Evolutionary conservation across 2,113 vertebrate species (phyloP).

Genomic region (Eudorcas thomsonii): DNA sequence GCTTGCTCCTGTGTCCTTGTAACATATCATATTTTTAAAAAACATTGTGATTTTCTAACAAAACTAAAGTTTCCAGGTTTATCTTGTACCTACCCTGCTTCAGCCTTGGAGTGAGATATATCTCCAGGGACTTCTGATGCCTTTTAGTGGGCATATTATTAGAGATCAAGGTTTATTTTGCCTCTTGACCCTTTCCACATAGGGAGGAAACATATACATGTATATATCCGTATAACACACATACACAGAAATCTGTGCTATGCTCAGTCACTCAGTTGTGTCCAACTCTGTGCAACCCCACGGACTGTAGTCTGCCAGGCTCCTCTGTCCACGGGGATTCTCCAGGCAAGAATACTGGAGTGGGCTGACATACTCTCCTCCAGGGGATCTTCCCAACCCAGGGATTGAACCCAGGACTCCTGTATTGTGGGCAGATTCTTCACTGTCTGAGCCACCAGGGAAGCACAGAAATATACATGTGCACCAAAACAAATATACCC

Average conservation of each 20-base stretch:
- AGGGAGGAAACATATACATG: neutral
- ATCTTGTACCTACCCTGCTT: neutral
- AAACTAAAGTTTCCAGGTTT: neutral
- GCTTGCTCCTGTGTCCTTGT: neutral
- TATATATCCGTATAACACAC: neutral
- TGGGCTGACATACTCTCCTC: neutral
- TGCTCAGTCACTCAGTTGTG: accelerated
- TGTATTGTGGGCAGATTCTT: neutral
- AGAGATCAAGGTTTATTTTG: neutral
- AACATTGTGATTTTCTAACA: neutral
- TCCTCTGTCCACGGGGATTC: neutral
- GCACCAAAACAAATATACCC: no score
- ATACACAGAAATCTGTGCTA: neutral
- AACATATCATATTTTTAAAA: neutral
- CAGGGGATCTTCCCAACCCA: neutral
- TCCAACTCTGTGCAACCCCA: accelerated
- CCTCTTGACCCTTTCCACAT: neutral
- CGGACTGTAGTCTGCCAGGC: neutral
- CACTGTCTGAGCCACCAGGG: neutral
- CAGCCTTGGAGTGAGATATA: neutral
- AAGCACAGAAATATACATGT: neutral
- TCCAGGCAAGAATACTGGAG: neutral
- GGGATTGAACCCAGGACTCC: neutral
- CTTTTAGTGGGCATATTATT: neutral
- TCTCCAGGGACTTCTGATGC: neutral